A percentile compares a stretch with the other conserved stretches of the same genome.
These are phyloP conservation scores for Scrobipalpa costella DNA, from an alignment of 2,888 invertebrate species.

Conservation along the genomic window DNA sequence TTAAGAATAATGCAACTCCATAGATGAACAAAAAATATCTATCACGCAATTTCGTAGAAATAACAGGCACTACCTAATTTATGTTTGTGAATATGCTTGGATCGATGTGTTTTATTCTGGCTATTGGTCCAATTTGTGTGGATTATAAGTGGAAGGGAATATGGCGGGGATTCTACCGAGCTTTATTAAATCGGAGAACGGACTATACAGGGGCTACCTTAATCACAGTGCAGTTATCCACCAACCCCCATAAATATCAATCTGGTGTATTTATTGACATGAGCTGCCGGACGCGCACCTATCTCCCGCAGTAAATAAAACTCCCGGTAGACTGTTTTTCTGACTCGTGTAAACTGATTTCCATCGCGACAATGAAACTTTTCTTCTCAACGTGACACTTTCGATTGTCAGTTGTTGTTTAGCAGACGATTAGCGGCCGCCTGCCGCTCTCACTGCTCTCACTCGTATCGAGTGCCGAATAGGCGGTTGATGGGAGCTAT, in stretches of 20 bases:
- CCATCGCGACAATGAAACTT: neutral
- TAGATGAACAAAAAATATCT: too few species aligned
- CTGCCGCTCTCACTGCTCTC: constrained; percentile 1
- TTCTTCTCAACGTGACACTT: neutral
- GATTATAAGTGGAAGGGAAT: neutral
- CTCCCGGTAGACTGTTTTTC: neutral
- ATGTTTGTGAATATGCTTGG: too few species aligned
- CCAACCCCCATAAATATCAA: constrained; percentile 26
- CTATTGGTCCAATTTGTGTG: neutral
- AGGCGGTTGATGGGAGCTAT: neutral
- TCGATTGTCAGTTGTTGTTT: constrained; percentile 6
- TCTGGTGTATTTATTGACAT: constrained; percentile 17
- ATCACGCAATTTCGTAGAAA: too few species aligned
- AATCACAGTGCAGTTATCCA: constrained; percentile 4
- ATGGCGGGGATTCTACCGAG: neutral
- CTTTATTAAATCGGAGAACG: neutral
- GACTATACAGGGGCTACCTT: neutral
- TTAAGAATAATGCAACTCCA: neutral
- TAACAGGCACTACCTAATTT: neutral
- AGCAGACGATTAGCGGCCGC: neutral
- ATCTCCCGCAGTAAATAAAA: constrained; percentile 4
- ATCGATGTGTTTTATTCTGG: too few species aligned
- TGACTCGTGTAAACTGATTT: neutral
- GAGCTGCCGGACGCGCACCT: neutral
- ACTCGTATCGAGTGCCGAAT: neutral